Percentiles rank a stretch among this genome's conserved stretches.
These are phyloP conservation scores for Lanius ludovicianus DNA, from an alignment of 2,113 vertebrate species.

Conservation along the genomic window DNA sequence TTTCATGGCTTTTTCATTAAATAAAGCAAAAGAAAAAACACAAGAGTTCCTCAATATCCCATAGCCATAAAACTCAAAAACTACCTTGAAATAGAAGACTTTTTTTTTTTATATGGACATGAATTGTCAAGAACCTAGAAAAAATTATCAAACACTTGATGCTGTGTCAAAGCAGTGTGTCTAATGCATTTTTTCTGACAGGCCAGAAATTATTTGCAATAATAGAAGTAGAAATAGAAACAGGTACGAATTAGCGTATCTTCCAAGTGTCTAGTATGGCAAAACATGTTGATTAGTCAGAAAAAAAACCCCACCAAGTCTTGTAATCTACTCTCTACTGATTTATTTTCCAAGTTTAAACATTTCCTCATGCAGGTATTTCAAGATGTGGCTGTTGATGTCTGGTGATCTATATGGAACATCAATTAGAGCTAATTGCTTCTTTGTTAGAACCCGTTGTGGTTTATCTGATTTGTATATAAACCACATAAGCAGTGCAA, in stretches of 20 bases:
- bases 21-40: not conserved
- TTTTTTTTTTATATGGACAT: not conserved
- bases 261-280: not conserved
- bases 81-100: not conserved
- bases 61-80: not conserved
- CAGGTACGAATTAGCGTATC: not conserved
- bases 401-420: not conserved
- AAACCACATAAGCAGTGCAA: not conserved
- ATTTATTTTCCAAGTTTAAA: not conserved
- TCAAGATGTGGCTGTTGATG: not conserved
- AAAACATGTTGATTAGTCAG: not conserved
- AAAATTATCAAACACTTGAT: not conserved
- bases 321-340: not conserved
- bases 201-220: not conserved
- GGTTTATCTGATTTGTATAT: not conserved
- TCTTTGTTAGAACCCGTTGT: not conserved
- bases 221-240: not conserved
- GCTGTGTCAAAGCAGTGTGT: not conserved
- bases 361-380: not conserved
- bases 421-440: not conserved
- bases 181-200: not conserved
- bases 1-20: not conserved
- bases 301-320: rapidly evolving
- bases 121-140: not conserved
- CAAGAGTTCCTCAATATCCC: not conserved